Evolutionary conservation across 2,113 vertebrate genomes (phyloP).

Genomic region (Oryzias curvinotus): DNA sequence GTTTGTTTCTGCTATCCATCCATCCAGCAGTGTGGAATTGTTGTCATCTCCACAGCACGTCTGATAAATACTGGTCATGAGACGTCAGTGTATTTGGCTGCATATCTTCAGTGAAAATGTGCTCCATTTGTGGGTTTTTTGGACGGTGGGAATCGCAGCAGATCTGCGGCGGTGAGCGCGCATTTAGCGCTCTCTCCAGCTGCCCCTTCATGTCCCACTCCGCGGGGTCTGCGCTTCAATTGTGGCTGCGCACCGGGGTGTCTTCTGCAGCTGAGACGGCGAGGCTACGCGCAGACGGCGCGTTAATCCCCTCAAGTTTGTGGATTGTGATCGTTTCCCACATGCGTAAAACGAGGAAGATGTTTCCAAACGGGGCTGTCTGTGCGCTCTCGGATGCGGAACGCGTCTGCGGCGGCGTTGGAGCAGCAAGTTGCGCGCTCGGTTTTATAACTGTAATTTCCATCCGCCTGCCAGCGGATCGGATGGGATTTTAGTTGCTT

Average conservation of each 20-base stretch:
- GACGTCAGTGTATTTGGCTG: no score
- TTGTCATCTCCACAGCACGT: no score
- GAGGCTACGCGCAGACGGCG: conserved; percentile 30
- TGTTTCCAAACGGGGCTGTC: neutral
- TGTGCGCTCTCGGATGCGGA: neutral
- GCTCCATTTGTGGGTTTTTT: no score
- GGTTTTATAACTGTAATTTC: conserved; percentile 6
- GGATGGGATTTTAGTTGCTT: neutral
- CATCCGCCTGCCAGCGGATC: neutral
- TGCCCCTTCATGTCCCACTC: conserved; percentile 53
- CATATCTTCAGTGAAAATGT: no score
- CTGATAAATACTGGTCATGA: no score
- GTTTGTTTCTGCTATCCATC: no score
- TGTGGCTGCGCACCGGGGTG: conserved; percentile 58
- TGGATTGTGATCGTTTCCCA: conserved; percentile 34
- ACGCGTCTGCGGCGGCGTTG: neutral
- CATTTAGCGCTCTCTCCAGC: conserved; percentile 54
- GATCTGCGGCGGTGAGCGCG: conserved; percentile 19
- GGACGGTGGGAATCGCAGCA: conserved; percentile 1
- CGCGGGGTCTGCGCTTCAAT: conserved; percentile 60
- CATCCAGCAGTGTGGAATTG: no score
- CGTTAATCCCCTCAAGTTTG: conserved; percentile 52
- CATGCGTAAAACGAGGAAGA: neutral
- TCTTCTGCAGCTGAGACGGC: conserved; percentile 46
- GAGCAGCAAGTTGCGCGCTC: conserved; percentile 38